Base-by-base conservation (phyloP, 1,140 invertebrate genomes). In the Cecropterus lyciades region DNA sequence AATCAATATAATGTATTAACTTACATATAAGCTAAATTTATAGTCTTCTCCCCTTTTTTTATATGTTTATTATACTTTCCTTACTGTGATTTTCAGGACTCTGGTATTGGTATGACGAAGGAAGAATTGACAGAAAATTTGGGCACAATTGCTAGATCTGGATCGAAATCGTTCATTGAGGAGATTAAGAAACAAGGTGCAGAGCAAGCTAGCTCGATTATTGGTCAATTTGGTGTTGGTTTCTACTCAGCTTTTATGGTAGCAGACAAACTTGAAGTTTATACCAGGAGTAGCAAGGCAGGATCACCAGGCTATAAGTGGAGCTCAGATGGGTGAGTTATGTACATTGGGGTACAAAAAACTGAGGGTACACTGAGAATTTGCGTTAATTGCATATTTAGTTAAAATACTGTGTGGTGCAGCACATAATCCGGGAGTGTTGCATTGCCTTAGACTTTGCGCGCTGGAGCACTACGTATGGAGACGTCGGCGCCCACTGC, bases 241-340 rank as follows among this genome's bases (percentile, higher is more conserved):
- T 99, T 99, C 87, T 99, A 99, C 83, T 99, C 98, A 43, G 95
- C 96, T 0, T 99, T 99, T 87, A 99, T 99, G 97, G 98, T 99
- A 0, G 97, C 98, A 56, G 96, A 99, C 75, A 97, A 96, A 87
- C 97, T 99, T 11, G 97, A 98, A 83, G 98, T 99, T 0, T 99
- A 93, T 80, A 98, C 98, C 5, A 93, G 92, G 48, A 95, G 94
- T 63, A 94, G 94, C 2, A 94, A 94, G 63, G 78, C 89, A 0
- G 93, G 93, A n/a, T 93, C 95, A 0, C 91, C 93, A 11, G 97
- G 97, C 11, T 95, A 96, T 74, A 95, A 95, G 76, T 99, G 98
- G 98, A 92, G 93, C 33, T 98, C 97, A 48, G 97, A 99, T 93
- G 98, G 98, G 95, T 97, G 93, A 89, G 81, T 80, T 65, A 64